Evolutionary conservation across 2,888 invertebrate genomes (phyloP), one percentile per base, ranked within the genome.

Genomic region (Oscheius sp.): DNA sequence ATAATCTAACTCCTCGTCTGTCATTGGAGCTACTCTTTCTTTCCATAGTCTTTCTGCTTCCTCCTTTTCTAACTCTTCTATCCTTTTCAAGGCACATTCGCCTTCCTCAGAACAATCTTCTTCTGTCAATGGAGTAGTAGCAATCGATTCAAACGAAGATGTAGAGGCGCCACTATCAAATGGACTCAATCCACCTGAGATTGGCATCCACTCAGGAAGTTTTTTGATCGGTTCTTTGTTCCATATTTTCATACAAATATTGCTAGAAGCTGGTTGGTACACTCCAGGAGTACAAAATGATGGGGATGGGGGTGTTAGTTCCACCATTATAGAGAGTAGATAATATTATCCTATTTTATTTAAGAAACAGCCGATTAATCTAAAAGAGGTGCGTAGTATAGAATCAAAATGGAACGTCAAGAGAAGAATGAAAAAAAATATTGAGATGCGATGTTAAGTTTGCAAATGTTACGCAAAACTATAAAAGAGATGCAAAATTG

Each of bases 1-100:
- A 30, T 49, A 61, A 5, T 67, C 74, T 38, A 78, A 45, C 50
- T 77, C 78, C 41, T 66, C 67, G 20, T 74, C 77, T 14, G 68
- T 71, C 78, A 78, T 74, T 9, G 62, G 47, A 3, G 33, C 65
- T 2, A 70, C 67, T 44, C 54, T 38, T 14, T 47, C 28, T 17
- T 20, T 47, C 47, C 50, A 62, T 5, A 28, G 20, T 24, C 45
- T 6, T n/a, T 62, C 9, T 30, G 41, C 59, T n/a, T 59, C 59
- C 12, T 41, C 44, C 4, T 17, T 5, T 22, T 57, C 57, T 4
- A 26, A 12, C 8, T 59, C 41, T 2, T 57, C 38, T 17, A 28
- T 26, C 9, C 54, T 54, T 6, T 22, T 24, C 5, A 9, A 20
- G 22, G 24, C 12, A 22, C 20, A 17, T 20, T 47, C 47, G 9